phyloP scores from a whole-genome alignment of 2,113 vertebrate genomes.

The Xenopus laevis region DNA sequence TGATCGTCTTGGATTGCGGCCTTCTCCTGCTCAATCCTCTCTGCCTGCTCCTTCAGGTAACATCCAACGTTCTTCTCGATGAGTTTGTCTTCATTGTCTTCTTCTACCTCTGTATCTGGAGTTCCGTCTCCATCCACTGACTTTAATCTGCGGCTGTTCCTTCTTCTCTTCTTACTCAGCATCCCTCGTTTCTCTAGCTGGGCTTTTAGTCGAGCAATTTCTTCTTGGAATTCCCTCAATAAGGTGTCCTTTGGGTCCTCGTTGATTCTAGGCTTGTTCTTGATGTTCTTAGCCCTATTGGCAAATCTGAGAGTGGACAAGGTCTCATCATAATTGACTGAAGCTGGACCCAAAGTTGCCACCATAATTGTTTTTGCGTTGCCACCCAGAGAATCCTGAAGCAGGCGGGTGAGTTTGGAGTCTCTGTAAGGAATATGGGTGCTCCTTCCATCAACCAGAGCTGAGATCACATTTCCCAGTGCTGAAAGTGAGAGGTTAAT shows the following conservation, averaged over 20 bases:
- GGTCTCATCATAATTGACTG: slow-evolving; percentile 83
- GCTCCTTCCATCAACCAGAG: slow-evolving; percentile 84
- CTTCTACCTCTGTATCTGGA: slow-evolving; percentile 61
- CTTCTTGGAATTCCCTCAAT: slow-evolving; percentile 90
- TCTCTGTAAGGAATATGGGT: slow-evolving; percentile 92
- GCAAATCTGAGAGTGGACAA: slow-evolving; percentile 89
- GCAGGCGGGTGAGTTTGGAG: slow-evolving; percentile 92
- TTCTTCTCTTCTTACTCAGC: slow-evolving; percentile 75
- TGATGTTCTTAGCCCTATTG: slow-evolving; percentile 94
- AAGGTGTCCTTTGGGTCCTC: slow-evolving; percentile 95
- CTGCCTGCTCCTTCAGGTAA: slow-evolving; percentile 87
- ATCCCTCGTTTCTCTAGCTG: slow-evolving; percentile 87
- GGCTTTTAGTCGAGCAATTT: slow-evolving; percentile 86
- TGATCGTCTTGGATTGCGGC: slow-evolving; percentile 88
- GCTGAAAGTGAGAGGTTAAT: slow-evolving; percentile 95
- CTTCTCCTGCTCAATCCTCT: slow-evolving; percentile 87
- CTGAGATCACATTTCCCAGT: slow-evolving; percentile 91
- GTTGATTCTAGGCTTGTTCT: slow-evolving; percentile 91
- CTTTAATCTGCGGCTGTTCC: slow-evolving; percentile 72
- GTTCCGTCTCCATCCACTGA: slow-evolving; percentile 50
- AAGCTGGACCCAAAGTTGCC: slow-evolving; percentile 86
- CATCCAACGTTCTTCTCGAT: slow-evolving; percentile 77
- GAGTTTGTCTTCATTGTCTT: slow-evolving; percentile 59
- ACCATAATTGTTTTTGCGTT: slow-evolving; percentile 96
- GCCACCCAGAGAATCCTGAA: slow-evolving; percentile 93